Conservation (phyloP, 2,797 vertebrate species). For the Apodemus agrarius region DNA sequence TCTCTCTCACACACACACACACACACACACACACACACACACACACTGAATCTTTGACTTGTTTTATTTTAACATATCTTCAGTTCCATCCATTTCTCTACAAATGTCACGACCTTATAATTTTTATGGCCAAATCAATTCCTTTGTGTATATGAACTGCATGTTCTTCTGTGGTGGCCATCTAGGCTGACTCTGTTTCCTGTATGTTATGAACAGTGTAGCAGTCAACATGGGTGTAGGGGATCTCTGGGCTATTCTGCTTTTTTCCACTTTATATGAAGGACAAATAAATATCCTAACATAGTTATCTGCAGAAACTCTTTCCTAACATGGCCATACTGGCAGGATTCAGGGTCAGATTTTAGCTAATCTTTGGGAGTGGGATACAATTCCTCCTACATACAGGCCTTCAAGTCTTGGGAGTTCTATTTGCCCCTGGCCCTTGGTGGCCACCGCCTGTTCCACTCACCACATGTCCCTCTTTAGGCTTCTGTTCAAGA, state of each 20-base stretch:
- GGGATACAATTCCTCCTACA: not conserved
- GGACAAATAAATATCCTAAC: not conserved
- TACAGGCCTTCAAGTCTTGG: not conserved
- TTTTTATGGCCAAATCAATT: not conserved
- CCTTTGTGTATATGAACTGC: not conserved
- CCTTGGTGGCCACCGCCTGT: not conserved
- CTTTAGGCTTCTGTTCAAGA: not conserved
- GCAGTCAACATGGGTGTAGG: no score
- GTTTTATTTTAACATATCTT: not conserved
- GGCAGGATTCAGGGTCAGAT: not conserved
- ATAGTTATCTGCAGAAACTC: not conserved
- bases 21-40: not conserved
- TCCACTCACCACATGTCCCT: not conserved
- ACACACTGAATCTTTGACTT: not conserved
- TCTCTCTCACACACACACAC: not conserved
- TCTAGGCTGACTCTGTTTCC: not conserved
- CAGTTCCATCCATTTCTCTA: not conserved
- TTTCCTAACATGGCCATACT: not conserved
- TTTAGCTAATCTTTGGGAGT: not conserved
- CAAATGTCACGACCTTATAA: not conserved
- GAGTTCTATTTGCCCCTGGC: not conserved
- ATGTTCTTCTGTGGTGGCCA: not conserved
- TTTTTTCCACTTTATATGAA: not conserved
- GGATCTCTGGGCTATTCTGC: not conserved
- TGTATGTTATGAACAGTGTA: not conserved